These are phyloP conservation scores for Apostichopus parvimensis DNA, from an alignment of 35 echinoderm and acorn worm genomes.

Conservation along the genomic window DNA sequence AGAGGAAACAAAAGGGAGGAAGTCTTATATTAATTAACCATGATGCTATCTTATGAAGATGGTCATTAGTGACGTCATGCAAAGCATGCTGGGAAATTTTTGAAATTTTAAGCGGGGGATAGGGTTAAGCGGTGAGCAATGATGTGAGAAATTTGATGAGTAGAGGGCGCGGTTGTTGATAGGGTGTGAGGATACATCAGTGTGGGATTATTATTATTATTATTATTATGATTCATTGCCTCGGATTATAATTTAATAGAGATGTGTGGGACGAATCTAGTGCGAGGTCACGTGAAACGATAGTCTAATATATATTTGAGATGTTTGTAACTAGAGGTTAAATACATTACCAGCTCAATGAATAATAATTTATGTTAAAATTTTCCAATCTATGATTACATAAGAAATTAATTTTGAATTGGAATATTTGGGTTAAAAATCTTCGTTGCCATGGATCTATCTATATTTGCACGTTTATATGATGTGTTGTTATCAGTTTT, in stretches of 20 bases:
- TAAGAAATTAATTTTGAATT: no score
- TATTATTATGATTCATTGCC: background rate
- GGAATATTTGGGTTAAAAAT: no score
- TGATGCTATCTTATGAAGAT: background rate
- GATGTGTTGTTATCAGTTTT: no score
- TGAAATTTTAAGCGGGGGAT: conserved; percentile 29
- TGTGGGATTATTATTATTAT: no score
- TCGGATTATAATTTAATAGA: background rate
- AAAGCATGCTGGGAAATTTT: conserved; percentile 66
- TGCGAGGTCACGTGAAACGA: background rate
- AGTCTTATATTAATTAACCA: conserved; percentile 4
- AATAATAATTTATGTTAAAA: no score
- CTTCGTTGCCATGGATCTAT: no score
- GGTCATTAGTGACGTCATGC: conserved; percentile 61
- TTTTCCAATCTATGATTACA: no score
- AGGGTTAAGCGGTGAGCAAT: background rate
- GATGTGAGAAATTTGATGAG: background rate
- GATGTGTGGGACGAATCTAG: background rate
- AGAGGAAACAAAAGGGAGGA: background rate
- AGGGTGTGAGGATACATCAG: background rate
- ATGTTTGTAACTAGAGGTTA: no score
- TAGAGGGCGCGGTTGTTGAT: background rate
- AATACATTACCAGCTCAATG: no score
- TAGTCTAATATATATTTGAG: no score
- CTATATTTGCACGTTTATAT: no score